Base-by-base conservation (phyloP, 2,797 vertebrate genomes). In the Parotocinclus haroldoi region DNA sequence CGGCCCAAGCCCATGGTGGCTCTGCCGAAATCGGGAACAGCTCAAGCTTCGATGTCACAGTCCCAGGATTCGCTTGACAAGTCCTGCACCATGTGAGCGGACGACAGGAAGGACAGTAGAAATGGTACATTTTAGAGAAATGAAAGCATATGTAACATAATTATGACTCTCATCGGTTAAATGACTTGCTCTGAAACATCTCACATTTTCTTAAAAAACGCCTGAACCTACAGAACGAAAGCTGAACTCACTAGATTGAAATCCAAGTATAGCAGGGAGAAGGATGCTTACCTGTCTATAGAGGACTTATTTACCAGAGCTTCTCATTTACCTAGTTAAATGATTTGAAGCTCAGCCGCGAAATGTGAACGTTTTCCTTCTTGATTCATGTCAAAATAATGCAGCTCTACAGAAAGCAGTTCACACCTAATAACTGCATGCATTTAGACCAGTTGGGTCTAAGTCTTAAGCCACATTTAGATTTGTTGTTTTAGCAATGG, bases 71-170 rank as follows among this genome's bases (percentile, higher is more conserved):
- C 96, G 40, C 79, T 93, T 46, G 96, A 99, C 87, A 98, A 97
- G 82, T 96, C 96, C 72, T 98, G 97, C 88, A 99, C 97, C 60
- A 99, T 99, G 97, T 98, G 87, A 92, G 42, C 53, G 7, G 27
- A 44, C 75, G 62, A 68, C 76, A 44, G 50, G 71, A 9, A 50
- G 4, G 17, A 56, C 10, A 5, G 37, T 7, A 5, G 27, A n/a
- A 36, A 3, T 37, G 49, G 40, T 39, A 37, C 7, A 12, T 46
- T 16, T 11, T 27, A 0, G 0, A 14, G 14, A 16, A 52, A 16
- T 36, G 2, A 27, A 27, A 27, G 27, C 27, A 2, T 27, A 2
- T 27, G 2, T 2, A 27, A 27, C 2, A 5, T 27, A 27, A 27
- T 27, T 27, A 2, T 27, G 27, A 5, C 27, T 13, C 44, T 52